Conservation (phyloP, 2,797 vertebrate genomes). For the Anguilla marmorata region DNA sequence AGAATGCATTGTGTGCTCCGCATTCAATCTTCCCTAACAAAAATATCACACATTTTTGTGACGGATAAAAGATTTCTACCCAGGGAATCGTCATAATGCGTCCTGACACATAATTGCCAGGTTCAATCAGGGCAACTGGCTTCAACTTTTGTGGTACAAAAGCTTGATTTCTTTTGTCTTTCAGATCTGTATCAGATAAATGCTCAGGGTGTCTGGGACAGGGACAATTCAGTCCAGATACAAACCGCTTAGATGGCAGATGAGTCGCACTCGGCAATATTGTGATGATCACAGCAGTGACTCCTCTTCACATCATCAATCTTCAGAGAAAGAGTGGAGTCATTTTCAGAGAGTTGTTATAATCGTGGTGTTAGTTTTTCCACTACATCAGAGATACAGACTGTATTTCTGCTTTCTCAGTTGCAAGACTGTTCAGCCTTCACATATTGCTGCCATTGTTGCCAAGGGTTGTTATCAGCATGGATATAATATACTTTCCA, state of each 20-base stretch:
- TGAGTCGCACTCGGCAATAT: not conserved
- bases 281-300: conserved; percentile 15
- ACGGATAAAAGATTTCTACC: not conserved
- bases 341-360: not conserved
- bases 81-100: not conserved
- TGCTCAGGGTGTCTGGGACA: not conserved
- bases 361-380: not conserved
- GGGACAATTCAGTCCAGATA: not conserved
- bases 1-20: not conserved
- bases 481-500: not conserved
- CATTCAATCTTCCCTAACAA: not conserved
- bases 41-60: not conserved
- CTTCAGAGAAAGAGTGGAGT: not conserved
- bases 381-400: not conserved
- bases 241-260: not conserved
- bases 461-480: not conserved
- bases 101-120: not conserved
- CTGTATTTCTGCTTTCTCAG: not conserved
- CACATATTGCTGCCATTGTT: not conserved
- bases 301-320: not conserved
- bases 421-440: not conserved
- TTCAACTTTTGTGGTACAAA: not conserved
- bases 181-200: not conserved
- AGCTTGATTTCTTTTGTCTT: not conserved
- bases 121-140: not conserved